Base-by-base conservation (phyloP, 2,888 invertebrate genomes). In the Tenthredo amoena region DNA sequence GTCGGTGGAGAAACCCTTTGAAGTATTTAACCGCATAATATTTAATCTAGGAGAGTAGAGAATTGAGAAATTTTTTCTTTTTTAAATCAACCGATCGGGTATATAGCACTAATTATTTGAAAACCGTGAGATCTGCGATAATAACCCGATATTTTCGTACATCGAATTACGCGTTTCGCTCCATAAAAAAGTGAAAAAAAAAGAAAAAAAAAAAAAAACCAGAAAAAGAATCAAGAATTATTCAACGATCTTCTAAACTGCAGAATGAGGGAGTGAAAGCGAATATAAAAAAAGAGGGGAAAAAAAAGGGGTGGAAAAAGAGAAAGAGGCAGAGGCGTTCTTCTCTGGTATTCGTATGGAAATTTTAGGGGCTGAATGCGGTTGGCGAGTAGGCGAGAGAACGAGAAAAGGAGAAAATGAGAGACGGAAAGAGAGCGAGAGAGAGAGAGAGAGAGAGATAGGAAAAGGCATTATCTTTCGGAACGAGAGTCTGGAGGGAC, bases 281-380 rank as follows among this genome's bases (percentile, higher is more conserved):
- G 72, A 43, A 21, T 3, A 26, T 26, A 50, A 18, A 3, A 9
- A 15, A 77, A 34, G 15, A 2, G 5, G 31, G 15, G 9, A 18
- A 9, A 47, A 50, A 47, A 15, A 31, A n/a, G 50, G 2, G 55
- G 55, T 21, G 31, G 31, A 55, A 77, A 31, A 50, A 77, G 1
- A 18, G 18, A 34, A 81, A 21, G 34, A 50, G 43, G 26, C 37
- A 55, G 58, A 79, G 81, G 37, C 58, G 58, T 62, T 62, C 58
- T 81, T 62, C 62, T 62, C 21, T 40, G 81, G 58, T 81, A 81
- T 81, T 81, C 81, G 62, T 62, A 81, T 81, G 81, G 81, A 81
- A 81, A 81, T 81, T 81, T 81, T 81, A 81, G 81, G 81, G 81
- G 37, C 50, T 62, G 81, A 58, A 81, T 81, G 81, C 81, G 81